Evolutionary conservation across 1,140 invertebrate species (phyloP), one percentile per base, ranked within the genome.

Genomic region (Drosophila punjabiensis): DNA sequence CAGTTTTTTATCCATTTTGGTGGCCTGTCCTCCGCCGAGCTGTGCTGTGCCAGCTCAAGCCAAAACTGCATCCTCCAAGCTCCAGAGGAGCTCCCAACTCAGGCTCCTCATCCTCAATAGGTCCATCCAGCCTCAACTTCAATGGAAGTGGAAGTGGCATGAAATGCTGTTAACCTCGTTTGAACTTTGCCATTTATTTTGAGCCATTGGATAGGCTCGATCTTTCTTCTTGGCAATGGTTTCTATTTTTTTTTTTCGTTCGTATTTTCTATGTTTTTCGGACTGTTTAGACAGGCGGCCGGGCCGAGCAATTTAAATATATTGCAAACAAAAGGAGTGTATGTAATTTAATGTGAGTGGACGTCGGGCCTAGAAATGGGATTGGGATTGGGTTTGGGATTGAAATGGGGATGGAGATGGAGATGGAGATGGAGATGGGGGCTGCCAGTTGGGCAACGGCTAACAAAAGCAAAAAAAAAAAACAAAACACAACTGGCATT

Each of bases 121-220:
- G 63, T 65, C 75, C 74, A 60, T 76, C 73, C 70, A 74, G 68
- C 37, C 70, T 62, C 71, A 79, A 47, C 76, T 79, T 65, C 77
- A 79, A 58, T 79, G 77, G 77, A 64, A 70, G 78, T 80, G 77
- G 78, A 74, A 80, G 70, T 83, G 81, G 77, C 82, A 86, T 91
- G 76, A 91, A 86, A 91, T 90, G 87, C 79, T 90, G 87, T 90
- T 90, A 90, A 90, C 86, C 86, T 90, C 87, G 59, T 81, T 91
- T 90, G 86, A 90, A 90, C 86, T 91, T 90, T 90, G 86, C 86
- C 86, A 90, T 90, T 90, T 90, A 83, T 90, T 58, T 84, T 91
- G 82, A 90, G 86, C 86, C 86, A 89, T 90, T 86, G 88, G 85
- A 89, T 90, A 77, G 82, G 67, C 80, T 77, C 79, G 86, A 81